These are phyloP conservation scores for Trichoplusia ni DNA, from an alignment of 1,140 invertebrate species.

Conservation along the genomic window DNA sequence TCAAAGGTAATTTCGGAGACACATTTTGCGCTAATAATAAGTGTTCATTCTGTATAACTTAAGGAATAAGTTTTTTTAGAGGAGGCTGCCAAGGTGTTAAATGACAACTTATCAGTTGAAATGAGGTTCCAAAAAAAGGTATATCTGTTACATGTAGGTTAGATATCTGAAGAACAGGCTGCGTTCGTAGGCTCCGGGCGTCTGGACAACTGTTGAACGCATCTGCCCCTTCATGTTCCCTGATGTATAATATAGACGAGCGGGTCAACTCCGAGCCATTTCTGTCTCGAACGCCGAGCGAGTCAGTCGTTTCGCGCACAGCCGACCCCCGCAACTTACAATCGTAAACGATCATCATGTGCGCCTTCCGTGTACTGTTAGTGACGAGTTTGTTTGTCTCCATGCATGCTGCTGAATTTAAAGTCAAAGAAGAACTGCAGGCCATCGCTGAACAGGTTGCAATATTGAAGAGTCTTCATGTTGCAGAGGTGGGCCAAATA, in stretches of 20 bases:
- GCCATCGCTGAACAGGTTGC: constrained; percentile 60
- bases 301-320: constrained; percentile 30
- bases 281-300: constrained; percentile 41
- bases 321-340: constrained; percentile 29
- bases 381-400: constrained; percentile 34
- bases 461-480: constrained; percentile 55
- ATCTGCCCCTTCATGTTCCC: constrained; percentile 60
- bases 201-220: constrained; percentile 72
- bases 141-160: constrained; percentile 1
- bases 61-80: too few relatives aligned
- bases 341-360: constrained; percentile 62
- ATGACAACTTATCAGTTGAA: too few relatives aligned
- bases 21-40: too few relatives aligned
- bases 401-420: constrained; percentile 52
- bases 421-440: constrained; percentile 54
- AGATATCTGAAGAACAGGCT: constrained; percentile 9
- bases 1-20: too few relatives aligned
- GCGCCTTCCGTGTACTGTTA: constrained; percentile 51
- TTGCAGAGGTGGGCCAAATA: constrained; percentile 51
- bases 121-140: too few relatives aligned
- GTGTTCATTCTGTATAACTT: too few relatives aligned
- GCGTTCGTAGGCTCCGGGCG: constrained; percentile 38
- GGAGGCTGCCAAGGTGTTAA: too few relatives aligned
- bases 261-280: constrained; percentile 45
- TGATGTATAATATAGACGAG: constrained; percentile 49